Evolutionary conservation across 92 coral and sea anemone genomes (phyloP).

Genomic region (Umimayanthus chanpuru): DNA sequence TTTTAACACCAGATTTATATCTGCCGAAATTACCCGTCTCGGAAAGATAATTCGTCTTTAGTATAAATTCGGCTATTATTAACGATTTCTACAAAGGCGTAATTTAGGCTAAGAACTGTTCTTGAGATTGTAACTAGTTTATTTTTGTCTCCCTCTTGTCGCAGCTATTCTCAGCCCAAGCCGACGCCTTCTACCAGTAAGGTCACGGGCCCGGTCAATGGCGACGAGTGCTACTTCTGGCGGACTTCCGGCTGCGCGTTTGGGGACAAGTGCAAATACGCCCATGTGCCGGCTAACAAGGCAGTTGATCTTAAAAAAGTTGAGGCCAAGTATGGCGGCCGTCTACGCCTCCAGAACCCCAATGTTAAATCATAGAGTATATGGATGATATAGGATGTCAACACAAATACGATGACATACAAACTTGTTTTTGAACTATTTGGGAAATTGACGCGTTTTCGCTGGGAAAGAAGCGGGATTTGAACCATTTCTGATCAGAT

Average conservation of each 20-base stretch:
- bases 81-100: too few relatives aligned
- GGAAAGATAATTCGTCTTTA: too few relatives aligned
- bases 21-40: too few relatives aligned
- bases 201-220: constrained; percentile 92
- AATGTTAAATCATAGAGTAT: constrained; percentile 35
- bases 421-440: background rate
- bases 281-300: constrained; percentile 77
- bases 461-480: background rate
- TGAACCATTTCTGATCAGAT: background rate
- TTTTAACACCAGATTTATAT: too few relatives aligned
- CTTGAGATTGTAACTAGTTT: background rate
- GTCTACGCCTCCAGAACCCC: constrained; percentile 46
- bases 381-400: background rate
- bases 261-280: constrained; percentile 86
- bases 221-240: constrained; percentile 99
- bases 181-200: constrained; percentile 34
- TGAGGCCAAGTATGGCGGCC: constrained; percentile 94
- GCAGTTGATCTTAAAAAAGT: constrained; percentile 82
- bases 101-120: too few relatives aligned
- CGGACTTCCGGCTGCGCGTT: constrained; percentile 95
- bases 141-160: background rate
- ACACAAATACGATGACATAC: background rate
- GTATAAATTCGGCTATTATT: too few relatives aligned
- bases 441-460: background rate
- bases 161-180: constrained; percentile 25